These are phyloP conservation scores for Beris chalybata DNA, from an alignment of 2,888 invertebrate genomes.

Conservation along the genomic window DNA sequence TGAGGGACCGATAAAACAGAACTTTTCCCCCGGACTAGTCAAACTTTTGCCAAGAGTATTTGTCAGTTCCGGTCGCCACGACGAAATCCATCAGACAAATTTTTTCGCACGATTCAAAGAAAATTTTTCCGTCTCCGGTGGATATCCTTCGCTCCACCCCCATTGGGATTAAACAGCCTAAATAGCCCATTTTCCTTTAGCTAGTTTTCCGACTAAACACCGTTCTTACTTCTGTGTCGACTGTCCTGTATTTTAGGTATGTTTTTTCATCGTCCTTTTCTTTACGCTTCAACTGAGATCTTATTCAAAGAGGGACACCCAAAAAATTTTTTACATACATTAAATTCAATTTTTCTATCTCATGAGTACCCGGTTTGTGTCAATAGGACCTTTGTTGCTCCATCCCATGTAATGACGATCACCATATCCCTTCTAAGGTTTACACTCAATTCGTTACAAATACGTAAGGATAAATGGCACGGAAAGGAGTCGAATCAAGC, in stretches of 20 bases:
- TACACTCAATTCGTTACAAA: slow-evolving; percentile 34
- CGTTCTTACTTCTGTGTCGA: background rate
- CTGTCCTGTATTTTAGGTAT: background rate
- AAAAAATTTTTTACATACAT: slow-evolving; percentile 28
- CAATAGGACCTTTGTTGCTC: slow-evolving; percentile 7
- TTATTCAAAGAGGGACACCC: slow-evolving; percentile 17
- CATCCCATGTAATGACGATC: slow-evolving; percentile 30
- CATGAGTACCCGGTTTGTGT: slow-evolving; percentile 6
- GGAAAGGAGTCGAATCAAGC: background rate
- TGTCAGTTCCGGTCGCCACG: slow-evolving; percentile 6
- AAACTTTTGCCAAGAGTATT: slow-evolving; percentile 18
- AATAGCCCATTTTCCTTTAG: background rate
- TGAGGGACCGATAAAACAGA: slow-evolving; percentile 34
- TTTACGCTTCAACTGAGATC: slow-evolving; percentile 32
- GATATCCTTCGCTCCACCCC: too few species aligned
- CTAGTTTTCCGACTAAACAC: too few species aligned
- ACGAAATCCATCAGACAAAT: background rate
- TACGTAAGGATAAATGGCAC: slow-evolving; percentile 10
- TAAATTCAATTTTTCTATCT: slow-evolving; percentile 38
- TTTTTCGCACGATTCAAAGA: background rate
- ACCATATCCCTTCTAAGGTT: slow-evolving; percentile 31
- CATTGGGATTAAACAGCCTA: too few species aligned
- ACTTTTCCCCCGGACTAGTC: slow-evolving; percentile 23
- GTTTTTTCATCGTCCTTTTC: slow-evolving; percentile 2
- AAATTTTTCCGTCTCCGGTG: slow-evolving; percentile 6